phyloP scores from a whole-genome alignment of 2,888 invertebrate species.

The Dasysyrphus tricinctus region DNA sequence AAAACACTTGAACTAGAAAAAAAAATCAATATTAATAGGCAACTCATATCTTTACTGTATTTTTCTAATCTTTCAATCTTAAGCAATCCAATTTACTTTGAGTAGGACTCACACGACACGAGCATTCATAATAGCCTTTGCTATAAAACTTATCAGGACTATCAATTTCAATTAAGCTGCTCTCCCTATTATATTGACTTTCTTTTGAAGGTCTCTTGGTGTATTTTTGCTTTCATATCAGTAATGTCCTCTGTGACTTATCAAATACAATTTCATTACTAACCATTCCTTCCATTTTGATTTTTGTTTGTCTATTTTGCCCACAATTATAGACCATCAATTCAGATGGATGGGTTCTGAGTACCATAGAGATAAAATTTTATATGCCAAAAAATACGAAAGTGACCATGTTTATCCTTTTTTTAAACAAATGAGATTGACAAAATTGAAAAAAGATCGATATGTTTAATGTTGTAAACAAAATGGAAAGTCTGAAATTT shows the following conservation, averaged over 20 bases:
- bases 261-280: slow-evolving; percentile 10
- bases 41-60: neutral
- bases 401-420: neutral
- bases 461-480: no score
- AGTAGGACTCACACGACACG: neutral
- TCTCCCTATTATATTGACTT: neutral
- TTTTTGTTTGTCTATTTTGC: neutral
- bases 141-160: slow-evolving; percentile 32
- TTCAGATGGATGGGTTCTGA: neutral
- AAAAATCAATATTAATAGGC: slow-evolving; percentile 3
- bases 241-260: slow-evolving; percentile 3
- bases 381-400: neutral
- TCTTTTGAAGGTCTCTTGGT: neutral
- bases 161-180: slow-evolving; percentile 41
- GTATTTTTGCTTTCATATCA: neutral
- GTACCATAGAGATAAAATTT: neutral
- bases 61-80: slow-evolving; percentile 11
- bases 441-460: neutral
- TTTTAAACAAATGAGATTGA: no score
- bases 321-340: slow-evolving; percentile 21
- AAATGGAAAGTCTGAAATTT: no score
- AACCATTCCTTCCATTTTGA: neutral
- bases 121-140: neutral
- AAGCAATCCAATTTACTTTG: slow-evolving; percentile 31
- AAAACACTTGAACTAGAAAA: neutral